phyloP scores from a whole-genome alignment of 2,113 vertebrate genomes.

The Fulica atra region DNA sequence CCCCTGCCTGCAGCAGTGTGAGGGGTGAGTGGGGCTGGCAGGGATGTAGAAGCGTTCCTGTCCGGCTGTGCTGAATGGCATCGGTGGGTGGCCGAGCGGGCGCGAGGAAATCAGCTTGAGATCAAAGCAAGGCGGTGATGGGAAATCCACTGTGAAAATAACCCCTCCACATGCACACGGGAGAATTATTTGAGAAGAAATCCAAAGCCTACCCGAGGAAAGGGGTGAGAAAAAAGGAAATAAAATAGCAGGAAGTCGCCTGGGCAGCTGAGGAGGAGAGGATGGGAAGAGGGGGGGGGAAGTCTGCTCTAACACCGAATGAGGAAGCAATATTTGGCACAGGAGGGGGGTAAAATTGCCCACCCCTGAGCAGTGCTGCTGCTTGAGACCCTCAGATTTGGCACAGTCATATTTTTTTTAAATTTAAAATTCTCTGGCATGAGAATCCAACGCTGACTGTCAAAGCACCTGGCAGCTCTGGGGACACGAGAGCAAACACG shows the following conservation, averaged over 20 bases:
- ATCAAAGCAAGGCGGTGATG: constrained; percentile 24
- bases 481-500: neutral
- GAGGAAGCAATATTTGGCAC: neutral
- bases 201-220: neutral
- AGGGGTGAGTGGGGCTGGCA: neutral
- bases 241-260: neutral
- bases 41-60: neutral
- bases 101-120: neutral
- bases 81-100: neutral
- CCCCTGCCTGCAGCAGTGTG: neutral
- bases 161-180: too few species aligned
- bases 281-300: neutral
- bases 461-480: neutral
- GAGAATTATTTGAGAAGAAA: neutral
- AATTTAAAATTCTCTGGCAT: neutral
- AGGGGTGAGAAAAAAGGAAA: neutral
- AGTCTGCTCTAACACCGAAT: neutral
- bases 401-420: neutral
- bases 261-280: neutral
- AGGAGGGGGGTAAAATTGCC: rapidly evolving
- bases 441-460: neutral
- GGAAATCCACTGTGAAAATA: neutral
- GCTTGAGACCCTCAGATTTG: neutral
- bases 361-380: rapidly evolving
- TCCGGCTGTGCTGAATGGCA: neutral